phyloP scores from a whole-genome alignment of 2,113 vertebrate genomes.

The Plecotus auritus region DNA sequence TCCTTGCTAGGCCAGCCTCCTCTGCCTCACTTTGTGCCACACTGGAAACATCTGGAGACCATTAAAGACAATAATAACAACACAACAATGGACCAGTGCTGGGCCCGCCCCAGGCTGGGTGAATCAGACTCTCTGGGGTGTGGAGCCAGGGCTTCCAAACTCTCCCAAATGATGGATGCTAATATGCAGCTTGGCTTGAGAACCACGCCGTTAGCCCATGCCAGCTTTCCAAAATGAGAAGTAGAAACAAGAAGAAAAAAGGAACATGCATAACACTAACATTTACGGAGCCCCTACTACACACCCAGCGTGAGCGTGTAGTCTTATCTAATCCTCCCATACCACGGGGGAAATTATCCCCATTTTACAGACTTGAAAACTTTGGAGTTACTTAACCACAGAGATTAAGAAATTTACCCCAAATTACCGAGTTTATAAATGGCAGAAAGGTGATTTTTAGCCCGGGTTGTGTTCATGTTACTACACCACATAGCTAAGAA shows the following conservation, averaged over 20 bases:
- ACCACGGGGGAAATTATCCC: neutral
- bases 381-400: conserved; percentile 3
- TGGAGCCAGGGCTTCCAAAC: neutral
- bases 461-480: neutral
- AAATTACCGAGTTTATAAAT: neutral
- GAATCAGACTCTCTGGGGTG: conserved; percentile 2
- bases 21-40: neutral
- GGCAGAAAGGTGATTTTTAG: neutral
- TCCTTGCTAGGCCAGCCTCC: neutral
- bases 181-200: neutral
- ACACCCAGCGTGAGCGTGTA: neutral
- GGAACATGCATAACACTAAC: neutral
- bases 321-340: neutral
- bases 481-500: neutral
- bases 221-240: neutral
- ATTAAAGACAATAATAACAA: conserved; percentile 13
- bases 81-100: neutral
- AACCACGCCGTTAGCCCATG: neutral
- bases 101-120: neutral
- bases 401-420: neutral
- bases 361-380: conserved; percentile 21
- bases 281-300: neutral
- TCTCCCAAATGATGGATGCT: neutral
- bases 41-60: conserved; percentile 34
- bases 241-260: neutral